Evolutionary conservation across 2,113 vertebrate species (phyloP).

Genomic region (Pollimyrus isidori): DNA sequence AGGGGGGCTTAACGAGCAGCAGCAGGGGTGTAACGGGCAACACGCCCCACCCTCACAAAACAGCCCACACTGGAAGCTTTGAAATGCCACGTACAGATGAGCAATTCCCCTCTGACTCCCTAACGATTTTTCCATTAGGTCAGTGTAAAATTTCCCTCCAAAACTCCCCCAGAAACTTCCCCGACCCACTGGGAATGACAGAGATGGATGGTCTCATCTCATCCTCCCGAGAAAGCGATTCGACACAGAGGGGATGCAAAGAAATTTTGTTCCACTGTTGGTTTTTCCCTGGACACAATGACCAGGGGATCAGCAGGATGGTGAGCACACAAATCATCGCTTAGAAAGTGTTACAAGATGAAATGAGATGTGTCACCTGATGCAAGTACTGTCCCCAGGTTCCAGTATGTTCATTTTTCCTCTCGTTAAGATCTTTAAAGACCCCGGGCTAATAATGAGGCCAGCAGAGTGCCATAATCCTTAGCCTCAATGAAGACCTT

Average conservation of each 20-base stretch:
- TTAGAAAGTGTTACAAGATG: neutral
- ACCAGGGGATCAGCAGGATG: no score
- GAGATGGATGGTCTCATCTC: slow-evolving; percentile 10
- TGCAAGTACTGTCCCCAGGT: neutral
- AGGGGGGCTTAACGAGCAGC: no score
- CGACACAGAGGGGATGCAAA: neutral
- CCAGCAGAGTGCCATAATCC: neutral
- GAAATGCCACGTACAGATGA: neutral
- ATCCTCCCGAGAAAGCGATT: neutral
- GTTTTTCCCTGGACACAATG: neutral
- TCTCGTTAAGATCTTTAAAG: neutral
- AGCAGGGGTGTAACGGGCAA: neutral
- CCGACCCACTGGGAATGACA: neutral
- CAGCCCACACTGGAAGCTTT: neutral
- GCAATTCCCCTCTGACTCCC: neutral
- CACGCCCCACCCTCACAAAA: neutral
- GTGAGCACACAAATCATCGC: neutral
- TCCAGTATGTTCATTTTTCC: neutral
- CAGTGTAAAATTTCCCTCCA: neutral
- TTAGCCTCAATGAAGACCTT: neutral
- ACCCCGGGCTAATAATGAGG: neutral
- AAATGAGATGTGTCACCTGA: neutral
- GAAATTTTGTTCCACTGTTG: neutral
- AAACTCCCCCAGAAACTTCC: neutral
- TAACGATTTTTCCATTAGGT: slow-evolving; percentile 7